Conservation (phyloP, 2,797 vertebrate species). For the Ceryle rudis region DNA sequence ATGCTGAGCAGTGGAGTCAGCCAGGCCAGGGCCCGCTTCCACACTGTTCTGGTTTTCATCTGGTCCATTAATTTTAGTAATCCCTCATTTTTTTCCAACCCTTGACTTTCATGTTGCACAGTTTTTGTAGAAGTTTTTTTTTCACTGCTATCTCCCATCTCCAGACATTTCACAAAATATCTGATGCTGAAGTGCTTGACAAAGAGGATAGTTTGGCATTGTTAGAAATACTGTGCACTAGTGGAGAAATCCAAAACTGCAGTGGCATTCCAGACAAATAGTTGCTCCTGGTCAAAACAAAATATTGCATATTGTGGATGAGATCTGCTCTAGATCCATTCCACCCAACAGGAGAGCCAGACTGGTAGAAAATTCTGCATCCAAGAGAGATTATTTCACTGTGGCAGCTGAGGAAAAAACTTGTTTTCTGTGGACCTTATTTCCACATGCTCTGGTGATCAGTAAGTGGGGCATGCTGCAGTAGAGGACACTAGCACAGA, state of each 20-base stretch:
- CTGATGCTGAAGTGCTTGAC: not conserved
- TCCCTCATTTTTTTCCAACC: not conserved
- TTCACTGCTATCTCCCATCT: not conserved
- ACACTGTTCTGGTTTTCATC: not conserved
- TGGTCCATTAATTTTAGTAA: not conserved
- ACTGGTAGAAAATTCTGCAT: not conserved
- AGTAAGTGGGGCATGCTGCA: not conserved
- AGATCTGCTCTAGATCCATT: not conserved
- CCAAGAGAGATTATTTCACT: not conserved
- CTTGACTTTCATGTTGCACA: not conserved
- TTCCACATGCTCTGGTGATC: not conserved
- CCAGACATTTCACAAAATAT: not conserved
- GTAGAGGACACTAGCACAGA: not conserved
- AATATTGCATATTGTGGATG: not conserved
- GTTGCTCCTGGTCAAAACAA: not conserved
- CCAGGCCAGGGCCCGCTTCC: not conserved
- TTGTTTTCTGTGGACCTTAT: not conserved
- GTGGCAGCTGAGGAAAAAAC: not conserved
- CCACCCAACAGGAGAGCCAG: not conserved
- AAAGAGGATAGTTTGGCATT: not conserved
- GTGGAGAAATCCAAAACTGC: not conserved
- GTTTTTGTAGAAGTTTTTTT: not conserved
- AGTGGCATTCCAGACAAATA: not conserved
- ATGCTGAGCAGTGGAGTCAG: not conserved
- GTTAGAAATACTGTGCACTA: not conserved